Evolutionary conservation across 2,113 vertebrate genomes (phyloP), one percentile per base, ranked within the genome.

Genomic region (Platysteira castanea): DNA sequence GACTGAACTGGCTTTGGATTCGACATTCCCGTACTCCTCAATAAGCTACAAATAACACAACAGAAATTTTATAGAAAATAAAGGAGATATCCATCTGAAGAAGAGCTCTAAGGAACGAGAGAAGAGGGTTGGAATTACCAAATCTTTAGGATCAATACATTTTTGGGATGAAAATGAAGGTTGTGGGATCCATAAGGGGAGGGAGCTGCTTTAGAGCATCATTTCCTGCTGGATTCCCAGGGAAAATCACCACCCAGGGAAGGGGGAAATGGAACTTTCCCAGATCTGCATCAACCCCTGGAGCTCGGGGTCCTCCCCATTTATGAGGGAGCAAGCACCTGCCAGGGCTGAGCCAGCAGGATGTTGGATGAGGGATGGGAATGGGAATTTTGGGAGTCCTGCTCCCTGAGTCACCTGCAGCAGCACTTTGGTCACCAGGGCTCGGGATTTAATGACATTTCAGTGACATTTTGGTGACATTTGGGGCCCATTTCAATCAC

Each of bases 271-370:
- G 9, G 4, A 53, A 49, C 54, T 33, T 54, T 26, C 84, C 65
- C 79, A 56, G 46, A 1, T 21, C 31, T 22, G 24, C 68, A 26
- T 7, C 82, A 42, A 27, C 2, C 53, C 44, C 1, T 7, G 4
- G 7, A 1, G 54, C 65, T 6, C 2, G 0, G 5, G 5, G 22
- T 2, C 2, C 68, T n/a, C 35, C 61, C 31, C 52, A 24, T 81
- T 77, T 81, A 31, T 69, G 52, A 5, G 54, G 71, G 44, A 71
- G 88, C 73, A 50, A 53, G 30, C 26, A 0, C 39, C 2, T 46
- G 3, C 18, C 21, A 1, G 17, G 15, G 77, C 85, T 90, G 89
- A 61, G 74, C n/a, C 17, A 67, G 88, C 93, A 95, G 91, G 91
- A 77, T 83, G 77, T 10, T 17, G 15, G 77, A 20, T 73, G 57